Conservation (phyloP, 2,113 vertebrate species). For the Micronycteris hirsuta region DNA sequence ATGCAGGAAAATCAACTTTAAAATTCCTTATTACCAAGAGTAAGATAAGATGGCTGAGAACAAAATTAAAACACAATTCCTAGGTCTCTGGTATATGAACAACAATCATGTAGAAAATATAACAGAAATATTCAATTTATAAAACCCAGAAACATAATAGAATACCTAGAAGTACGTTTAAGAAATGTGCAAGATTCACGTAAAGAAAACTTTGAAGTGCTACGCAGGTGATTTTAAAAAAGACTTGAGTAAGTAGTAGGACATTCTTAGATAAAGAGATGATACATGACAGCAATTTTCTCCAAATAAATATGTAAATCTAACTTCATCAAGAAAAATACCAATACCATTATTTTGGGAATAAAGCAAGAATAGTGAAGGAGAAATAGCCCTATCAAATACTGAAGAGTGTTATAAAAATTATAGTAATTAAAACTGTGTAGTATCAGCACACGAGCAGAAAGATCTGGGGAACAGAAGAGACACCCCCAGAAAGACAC, state of each 20-base stretch:
- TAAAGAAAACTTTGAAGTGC: neutral
- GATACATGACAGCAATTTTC: neutral
- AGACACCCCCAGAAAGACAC: neutral
- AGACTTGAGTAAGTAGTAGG: neutral
- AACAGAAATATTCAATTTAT: neutral
- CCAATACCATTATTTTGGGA: neutral
- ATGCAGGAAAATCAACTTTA: constrained; percentile 4
- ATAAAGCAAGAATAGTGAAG: neutral
- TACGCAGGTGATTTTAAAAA: neutral
- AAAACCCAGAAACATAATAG: neutral
- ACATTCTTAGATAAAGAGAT: constrained; percentile 5
- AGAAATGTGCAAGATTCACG: neutral
- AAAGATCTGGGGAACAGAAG: neutral
- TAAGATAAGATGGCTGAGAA: neutral
- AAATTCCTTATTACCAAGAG: neutral
- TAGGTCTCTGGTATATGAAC: neutral
- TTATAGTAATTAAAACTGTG: neutral
- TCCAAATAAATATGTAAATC: neutral
- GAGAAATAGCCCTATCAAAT: neutral
- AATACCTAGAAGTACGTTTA: neutral
- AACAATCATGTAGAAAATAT: neutral
- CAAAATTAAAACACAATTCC: constrained; percentile 11
- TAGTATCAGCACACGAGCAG: neutral
- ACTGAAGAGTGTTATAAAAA: neutral
- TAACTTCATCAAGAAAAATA: constrained; percentile 12